Base-by-base conservation (phyloP, 1,140 invertebrate genomes). In the Leptinotarsa defecta region DNA sequence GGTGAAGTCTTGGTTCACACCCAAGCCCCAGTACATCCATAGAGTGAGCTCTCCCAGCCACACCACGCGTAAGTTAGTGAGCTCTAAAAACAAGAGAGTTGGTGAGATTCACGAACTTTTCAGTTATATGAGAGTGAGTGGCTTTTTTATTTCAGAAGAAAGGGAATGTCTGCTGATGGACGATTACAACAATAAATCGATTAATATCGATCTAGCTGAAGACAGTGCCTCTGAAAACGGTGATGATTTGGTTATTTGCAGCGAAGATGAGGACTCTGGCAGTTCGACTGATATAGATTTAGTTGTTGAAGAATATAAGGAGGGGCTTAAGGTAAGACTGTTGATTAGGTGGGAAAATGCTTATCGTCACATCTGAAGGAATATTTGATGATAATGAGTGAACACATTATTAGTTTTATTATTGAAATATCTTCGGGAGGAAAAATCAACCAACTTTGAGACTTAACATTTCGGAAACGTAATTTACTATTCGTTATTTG, bases 271-370 rank as follows among this genome's bases (percentile, higher is more conserved):
- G 20, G 64, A 77, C 34, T 77, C 78, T 22, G 76, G 73, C 19
- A 78, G 74, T 65, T 80, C 79, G 5, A 78, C 79, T 24, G 79
- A 80, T 64, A 80, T 80, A 57, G 79, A 80, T 68, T 69, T 74
- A 13, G 73, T 78, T n/a, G 79, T 80, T 11, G 76, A 80, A 49
- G 79, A 80, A 65, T 80, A 80, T 57, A 74, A 69, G 52, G 76
- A 78, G 68, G 76, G 74, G 4, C 63, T 79, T 17, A 79, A 74
- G 27, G 78, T 79, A 62, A 68, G 48, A 43, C 34, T 43, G 34
- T 11, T 43, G 34, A 64, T 64, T 19, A 22, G 20, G 15, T 13
- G 24, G 15, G 1, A 13, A 62, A n/a, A 62, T 64, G 3, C 15
- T 6, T 15, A 22, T 0, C 27, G 27, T 34, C 27, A 34, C 27